Evolutionary conservation across 2,888 invertebrate genomes (phyloP), one percentile per base, ranked within the genome.

Genomic region (Melangyna quadrimaculata): DNA sequence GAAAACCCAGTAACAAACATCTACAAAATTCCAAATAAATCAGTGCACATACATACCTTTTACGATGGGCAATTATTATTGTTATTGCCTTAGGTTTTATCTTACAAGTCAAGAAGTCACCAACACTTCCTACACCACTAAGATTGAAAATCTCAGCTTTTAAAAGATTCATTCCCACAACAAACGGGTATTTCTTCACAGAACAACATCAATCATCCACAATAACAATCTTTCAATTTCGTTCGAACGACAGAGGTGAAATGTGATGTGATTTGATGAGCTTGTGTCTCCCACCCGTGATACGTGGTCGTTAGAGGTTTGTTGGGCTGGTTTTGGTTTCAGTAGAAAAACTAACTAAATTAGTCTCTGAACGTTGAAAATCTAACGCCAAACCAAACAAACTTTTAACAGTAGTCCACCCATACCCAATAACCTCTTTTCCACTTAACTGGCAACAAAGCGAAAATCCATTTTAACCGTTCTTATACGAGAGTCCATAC

Each of bases 201-300:
- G 63, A 57, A 77, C 69, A 77, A 57, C 80, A 80, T 86, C 86
- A 86, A 86, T 86, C 86, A 86, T 77, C 80, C 27, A 43, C 73
- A 73, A 83, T 74, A 83, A 78, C 83, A 70, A 83, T 83, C 83
- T 70, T 78, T 77, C 80, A 72, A 80, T 75, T 73, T 69, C 32
- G 40, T n/a, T 57, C 51, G 32, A 35, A 24, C 59, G 24, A 27
- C 43, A 63, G 10, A 12, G 22, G 32, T 32, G 19, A 32, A 32
- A 43, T 35, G 48, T 55, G 79, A 67, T 45, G 75, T 65, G 70
- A 17, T 43, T 17, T 43, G 3, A 17, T 37, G 1, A 24, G 59
- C 12, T 61, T 53, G 75, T 59, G 65, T 43, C 51, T 74, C 43
- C 53, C 22, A 45, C 17, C 69, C 35, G n/a, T n/a, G 32, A 55